Evolutionary conservation across 1,140 invertebrate genomes (phyloP), one percentile per base, ranked within the genome.

Genomic region (Drosophila sucinea): DNA sequence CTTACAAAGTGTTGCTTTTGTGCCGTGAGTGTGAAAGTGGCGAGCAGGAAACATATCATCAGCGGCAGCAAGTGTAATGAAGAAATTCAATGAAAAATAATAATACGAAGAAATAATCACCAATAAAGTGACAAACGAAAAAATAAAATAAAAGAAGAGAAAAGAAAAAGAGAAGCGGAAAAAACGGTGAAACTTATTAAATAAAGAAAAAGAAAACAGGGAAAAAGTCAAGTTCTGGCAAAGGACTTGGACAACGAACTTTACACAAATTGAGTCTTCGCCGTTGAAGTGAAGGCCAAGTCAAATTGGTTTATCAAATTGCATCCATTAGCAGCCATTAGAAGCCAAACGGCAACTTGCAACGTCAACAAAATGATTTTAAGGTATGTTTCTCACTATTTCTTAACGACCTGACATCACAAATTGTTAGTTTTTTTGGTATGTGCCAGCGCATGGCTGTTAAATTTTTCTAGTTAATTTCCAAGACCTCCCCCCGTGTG

Each of bases 311-410:
- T 41, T n/a, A 41, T 25, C 5, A 8, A 51, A 51, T 51, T 51
- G 44, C 44, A 51, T 51, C 23, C 44, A 17, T 23, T 17, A 23
- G 23, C 70, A 89, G 71, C 73, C 84, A 87, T 87, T 87, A 84
- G 70, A 70, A 74, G 63, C 84, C 58, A 68, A 77, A 74, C 80
- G 73, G 58, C 47, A 72, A 89, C 80, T 80, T 80, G 64, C 80
- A 89, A 79, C 80, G 77, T 81, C 85, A 79, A 89, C 73, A 89
- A 89, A 75, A 89, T 89, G 84, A 89, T 89, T 82, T 81, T 89
- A 84, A 89, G 84, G 84, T 89, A 84, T 75, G 84, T 83, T 51
- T 70, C 66, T 27, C 3, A 54, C 40, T 83, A 77, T 85, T 84
- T 83, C 38, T 67, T 83, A 82, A 85, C 73, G 74, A 85, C 73